Conservation (phyloP, 2,797 vertebrate genomes). For the Carapus acus region DNA sequence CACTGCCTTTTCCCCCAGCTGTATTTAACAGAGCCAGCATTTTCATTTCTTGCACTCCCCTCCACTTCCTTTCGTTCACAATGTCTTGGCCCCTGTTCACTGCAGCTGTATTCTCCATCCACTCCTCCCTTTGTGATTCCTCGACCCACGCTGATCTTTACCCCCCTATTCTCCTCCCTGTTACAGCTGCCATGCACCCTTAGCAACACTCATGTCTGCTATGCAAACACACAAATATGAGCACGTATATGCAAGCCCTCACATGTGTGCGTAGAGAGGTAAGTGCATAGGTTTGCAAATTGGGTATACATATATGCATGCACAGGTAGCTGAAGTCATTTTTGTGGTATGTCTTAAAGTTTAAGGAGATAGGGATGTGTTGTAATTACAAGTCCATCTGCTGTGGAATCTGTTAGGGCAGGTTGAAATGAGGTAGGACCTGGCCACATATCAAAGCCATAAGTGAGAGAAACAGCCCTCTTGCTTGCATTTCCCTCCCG, state of each 20-base stretch:
- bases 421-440: constrained; percentile 43
- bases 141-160: constrained; percentile 21
- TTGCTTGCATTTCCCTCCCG: constrained; percentile 33
- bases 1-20: background rate
- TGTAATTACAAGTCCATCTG: constrained; percentile 58
- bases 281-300: no score
- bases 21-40: constrained; percentile 10
- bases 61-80: constrained; percentile 10
- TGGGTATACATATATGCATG: background rate
- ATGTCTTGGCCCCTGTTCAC: constrained; percentile 41
- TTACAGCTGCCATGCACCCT: constrained; percentile 53
- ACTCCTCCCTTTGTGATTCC: constrained; percentile 48
- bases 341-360: constrained; percentile 61
- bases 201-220: constrained; percentile 46
- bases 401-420: constrained; percentile 61
- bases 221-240: constrained; percentile 39
- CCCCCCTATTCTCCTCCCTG: constrained; percentile 28
- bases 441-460: constrained; percentile 54
- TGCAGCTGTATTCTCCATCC: constrained; percentile 62
- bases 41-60: constrained; percentile 12
- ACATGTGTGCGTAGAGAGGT: constrained; percentile 25
- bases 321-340: constrained; percentile 46
- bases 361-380: constrained; percentile 37
- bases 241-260: constrained; percentile 29
- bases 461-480: constrained; percentile 20